Percentiles rank a stretch among this genome's conserved stretches.
These are phyloP conservation scores for Notolabrus celidotus DNA, from an alignment of 2,797 vertebrate genomes.

Conservation along the genomic window DNA sequence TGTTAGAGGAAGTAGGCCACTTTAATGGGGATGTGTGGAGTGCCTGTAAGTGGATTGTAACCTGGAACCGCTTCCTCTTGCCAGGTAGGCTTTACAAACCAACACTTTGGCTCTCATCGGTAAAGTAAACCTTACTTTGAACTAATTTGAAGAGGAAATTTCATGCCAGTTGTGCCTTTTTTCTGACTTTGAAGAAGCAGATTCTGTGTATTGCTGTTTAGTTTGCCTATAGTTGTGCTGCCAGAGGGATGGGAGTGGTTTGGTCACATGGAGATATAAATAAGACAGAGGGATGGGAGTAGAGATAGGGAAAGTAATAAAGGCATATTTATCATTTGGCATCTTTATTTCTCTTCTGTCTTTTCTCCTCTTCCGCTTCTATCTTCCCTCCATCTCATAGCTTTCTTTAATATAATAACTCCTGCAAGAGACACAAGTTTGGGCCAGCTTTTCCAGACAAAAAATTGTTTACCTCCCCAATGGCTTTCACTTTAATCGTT, in stretches of 20 bases:
- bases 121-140: not conserved
- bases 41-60: conserved; percentile 74
- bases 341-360: conserved; percentile 50
- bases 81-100: conserved; percentile 69
- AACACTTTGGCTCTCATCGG: conserved; percentile 17
- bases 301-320: conserved; percentile 71
- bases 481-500: conserved; percentile 26
- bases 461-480: conserved; percentile 32
- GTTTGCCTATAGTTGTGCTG: conserved; percentile 45
- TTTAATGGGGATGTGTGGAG: conserved; percentile 77
- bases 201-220: conserved; percentile 23
- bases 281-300: conserved; percentile 48
- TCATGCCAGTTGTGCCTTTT: conserved; percentile 31
- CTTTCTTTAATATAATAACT: conserved; percentile 16
- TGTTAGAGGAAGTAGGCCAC: conserved; percentile 80
- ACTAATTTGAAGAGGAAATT: not conserved
- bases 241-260: conserved; percentile 61
- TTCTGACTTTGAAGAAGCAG: not conserved
- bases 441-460: conserved; percentile 20
- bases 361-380: conserved; percentile 11
- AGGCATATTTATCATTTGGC: conserved; percentile 51
- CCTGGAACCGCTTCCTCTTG: conserved; percentile 67
- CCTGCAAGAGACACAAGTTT: conserved; percentile 19
- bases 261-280: conserved; percentile 34
- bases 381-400: conserved; percentile 19